Evolutionary conservation across 2,113 vertebrate genomes (phyloP).

Genomic region (Scomber scombrus): DNA sequence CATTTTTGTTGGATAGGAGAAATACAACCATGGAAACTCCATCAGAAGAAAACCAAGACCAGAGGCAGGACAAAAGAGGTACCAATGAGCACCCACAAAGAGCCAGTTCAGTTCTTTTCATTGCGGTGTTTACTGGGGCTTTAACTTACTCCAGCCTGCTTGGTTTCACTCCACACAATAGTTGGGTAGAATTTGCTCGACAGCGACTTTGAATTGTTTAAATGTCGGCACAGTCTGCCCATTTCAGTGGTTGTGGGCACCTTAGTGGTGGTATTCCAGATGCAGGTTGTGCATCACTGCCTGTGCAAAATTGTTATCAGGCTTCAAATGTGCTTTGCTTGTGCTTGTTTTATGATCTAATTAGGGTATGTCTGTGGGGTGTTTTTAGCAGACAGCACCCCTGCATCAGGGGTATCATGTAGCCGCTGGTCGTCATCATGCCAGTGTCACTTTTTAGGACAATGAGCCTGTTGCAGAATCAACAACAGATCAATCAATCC

Average conservation of each 20-base stretch:
- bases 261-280: slow-evolving; percentile 25
- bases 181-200: slow-evolving; percentile 41
- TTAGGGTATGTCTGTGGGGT: slow-evolving; percentile 19
- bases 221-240: slow-evolving; percentile 20
- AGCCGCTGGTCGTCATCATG: slow-evolving; percentile 38
- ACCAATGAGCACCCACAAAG: slow-evolving; percentile 86
- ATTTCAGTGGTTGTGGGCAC: slow-evolving; percentile 12
- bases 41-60: slow-evolving; percentile 92
- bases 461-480: slow-evolving; percentile 35
- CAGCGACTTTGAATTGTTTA: neutral
- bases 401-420: slow-evolving; percentile 25
- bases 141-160: slow-evolving; percentile 70
- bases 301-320: neutral
- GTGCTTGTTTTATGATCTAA: slow-evolving; percentile 30
- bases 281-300: neutral
- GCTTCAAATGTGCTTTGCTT: slow-evolving; percentile 3
- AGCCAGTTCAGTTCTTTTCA: slow-evolving; percentile 88
- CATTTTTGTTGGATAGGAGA: slow-evolving; percentile 94
- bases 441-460: slow-evolving; percentile 39
- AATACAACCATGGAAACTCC: slow-evolving; percentile 96
- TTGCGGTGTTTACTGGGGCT: slow-evolving; percentile 82
- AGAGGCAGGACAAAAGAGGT: slow-evolving; percentile 94
- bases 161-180: slow-evolving; percentile 50
- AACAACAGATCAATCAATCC: slow-evolving; percentile 57
- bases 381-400: slow-evolving; percentile 22